Evolutionary conservation across 2,113 vertebrate species (phyloP), one percentile per base, ranked within the genome.

Genomic region (Phylloscopus whistleri): DNA sequence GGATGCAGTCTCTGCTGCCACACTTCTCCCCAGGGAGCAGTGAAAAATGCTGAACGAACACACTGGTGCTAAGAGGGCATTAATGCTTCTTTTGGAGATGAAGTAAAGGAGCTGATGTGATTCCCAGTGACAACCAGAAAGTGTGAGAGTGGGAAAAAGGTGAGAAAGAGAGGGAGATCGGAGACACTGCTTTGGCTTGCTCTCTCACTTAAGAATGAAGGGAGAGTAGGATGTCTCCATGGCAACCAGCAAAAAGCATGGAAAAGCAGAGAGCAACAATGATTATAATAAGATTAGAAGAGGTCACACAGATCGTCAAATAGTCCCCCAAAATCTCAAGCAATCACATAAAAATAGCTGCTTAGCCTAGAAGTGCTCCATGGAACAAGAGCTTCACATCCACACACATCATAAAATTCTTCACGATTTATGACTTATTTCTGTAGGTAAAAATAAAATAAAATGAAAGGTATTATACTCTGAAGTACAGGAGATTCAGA

Each of bases 201-300:
- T 92, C 62, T 69, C 46, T 73, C 74, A 87, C 84, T 96, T 79
- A 76, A 95, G 94, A 95, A 92, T 41, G 77, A 93, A 93, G 48
- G 48, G 89, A 91, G 93, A 91, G 84, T 73, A 89, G 49, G 74
- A 91, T 82, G 84, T 83, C 66, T 92, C 97, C 93, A 95, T 94
- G 82, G 94, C 91, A 94, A 96, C 94, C 80, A 92, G 93, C 67
- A 69, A 88, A 94, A 95, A 58, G 62, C 93, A 96, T 31, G 27
- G 94, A 91, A 95, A 97, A 97, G 86, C 60, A 91, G 86, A 91
- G 73, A 90, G 93, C 80, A 92, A 87, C 83, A 96, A 72, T 48
- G 80, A 96, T 89, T 94, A 89, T 90, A 93, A 89, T 93, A 96
- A 89, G 94, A 97, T 94, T 92, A 95, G 80, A 93, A 95, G 84